Evolutionary conservation across 2,797 vertebrate species (phyloP), one percentile per base, ranked within the genome.

Genomic region (Hippoglossus hippoglossus): DNA sequence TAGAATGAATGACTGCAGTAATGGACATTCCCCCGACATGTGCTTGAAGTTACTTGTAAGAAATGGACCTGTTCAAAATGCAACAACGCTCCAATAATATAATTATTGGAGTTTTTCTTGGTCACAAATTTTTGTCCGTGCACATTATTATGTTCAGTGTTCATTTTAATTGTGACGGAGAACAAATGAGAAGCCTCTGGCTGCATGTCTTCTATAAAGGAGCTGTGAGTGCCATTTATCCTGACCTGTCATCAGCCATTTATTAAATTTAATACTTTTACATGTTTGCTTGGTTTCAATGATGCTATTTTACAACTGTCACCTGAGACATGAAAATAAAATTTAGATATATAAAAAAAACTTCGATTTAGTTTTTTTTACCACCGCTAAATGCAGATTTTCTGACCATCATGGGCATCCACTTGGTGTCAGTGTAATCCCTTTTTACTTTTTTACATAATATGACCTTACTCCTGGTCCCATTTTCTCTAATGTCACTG

Each of bases 381-480:
- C 0, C 1, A 8, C 9, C 52, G 0, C 0, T 16, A 7, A 13
- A 11, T n/a, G 2, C 7, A 9, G 1, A 22, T 19, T 9, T n/a
- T 53, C 28, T 51, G 0, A 49, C 3, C 67, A 22, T 49, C 1
- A 0, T 8, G 39, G 0, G 0, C 50, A 46, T 66, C 87, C 90
- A 73, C 76, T 50, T 72, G 90, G 75, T 76, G 83, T 83, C 87
- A 71, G 36, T 90, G 41, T 66, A 36, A 59, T 21, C 67, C 53
- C 21, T 49, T 46, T 47, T 18, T 6, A 5, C n/a, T 52, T 49
- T 47, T n/a, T 21, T 13, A 21, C 6, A 18, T 5, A 12, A 6
- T 79, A 66, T 88, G 85, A 89, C 87, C 87, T 88, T 85, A 73
- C 1, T 66, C 5, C 1, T 71, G 70, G 73, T 59, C 66, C 58